Evolutionary conservation across 1,140 invertebrate species (phyloP).

Genomic region (Matsumurasca onukii): DNA sequence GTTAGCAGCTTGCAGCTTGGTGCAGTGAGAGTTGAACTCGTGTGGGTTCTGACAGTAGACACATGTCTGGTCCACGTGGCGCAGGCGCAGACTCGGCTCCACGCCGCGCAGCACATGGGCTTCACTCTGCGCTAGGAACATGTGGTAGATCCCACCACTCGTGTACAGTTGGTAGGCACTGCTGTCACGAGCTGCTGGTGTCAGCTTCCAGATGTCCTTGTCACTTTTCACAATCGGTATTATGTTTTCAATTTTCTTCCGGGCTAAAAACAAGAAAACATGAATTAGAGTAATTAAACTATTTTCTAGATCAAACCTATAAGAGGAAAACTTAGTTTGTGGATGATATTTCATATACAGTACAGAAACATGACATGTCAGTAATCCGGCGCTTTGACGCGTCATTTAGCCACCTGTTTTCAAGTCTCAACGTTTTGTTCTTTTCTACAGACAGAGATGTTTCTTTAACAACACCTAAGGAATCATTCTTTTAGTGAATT

Average conservation of each 20-base stretch:
- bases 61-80: slow-evolving; percentile 32
- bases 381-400: background rate
- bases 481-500: background rate
- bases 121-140: slow-evolving; percentile 61
- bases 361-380: background rate
- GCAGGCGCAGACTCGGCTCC: slow-evolving; percentile 62
- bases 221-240: slow-evolving; percentile 63
- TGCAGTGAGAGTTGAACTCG: slow-evolving; percentile 31
- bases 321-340: background rate
- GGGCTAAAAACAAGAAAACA: slow-evolving; percentile 38
- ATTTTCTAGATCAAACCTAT: background rate
- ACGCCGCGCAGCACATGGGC: slow-evolving; percentile 69
- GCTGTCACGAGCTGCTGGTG: slow-evolving; percentile 3
- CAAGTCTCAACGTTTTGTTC: too few relatives aligned
- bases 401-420: too few relatives aligned
- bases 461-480: background rate
- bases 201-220: slow-evolving; percentile 55
- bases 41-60: slow-evolving; percentile 19
- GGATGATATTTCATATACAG: background rate
- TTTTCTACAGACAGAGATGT: background rate
- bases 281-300: background rate
- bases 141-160: slow-evolving; percentile 57
- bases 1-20: slow-evolving; percentile 35
- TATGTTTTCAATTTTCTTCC: slow-evolving; percentile 58
- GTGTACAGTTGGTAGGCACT: slow-evolving; percentile 31